Base-by-base conservation (phyloP, 2,797 vertebrate species). In the Pyrrhura leucotis region DNA sequence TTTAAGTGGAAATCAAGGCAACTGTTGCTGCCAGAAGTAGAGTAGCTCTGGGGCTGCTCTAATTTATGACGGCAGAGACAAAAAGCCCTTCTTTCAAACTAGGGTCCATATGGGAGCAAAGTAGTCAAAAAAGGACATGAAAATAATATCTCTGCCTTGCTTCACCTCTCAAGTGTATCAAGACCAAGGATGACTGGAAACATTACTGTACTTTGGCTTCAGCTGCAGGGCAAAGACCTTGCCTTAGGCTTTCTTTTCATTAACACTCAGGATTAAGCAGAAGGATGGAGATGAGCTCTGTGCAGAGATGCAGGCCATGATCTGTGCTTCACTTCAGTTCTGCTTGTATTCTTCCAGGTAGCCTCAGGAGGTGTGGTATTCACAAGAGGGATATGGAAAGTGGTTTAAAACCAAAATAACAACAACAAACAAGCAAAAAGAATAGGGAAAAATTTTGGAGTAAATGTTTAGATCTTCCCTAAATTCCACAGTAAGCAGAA, bases 371-470 rank as follows among this genome's bases (percentile, higher is more conserved):
- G 35, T 29, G 21, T 4, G 12, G 12, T 14, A 50, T 17, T 58
- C 58, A 58, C 21, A 54, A 48, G 14, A 61, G 37, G 13, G 18
- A 37, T 45, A 23, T 18, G 25, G 62, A 75, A 75, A 13, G 5
- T 58, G 16, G 11, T 53, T 86, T 81, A 28, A 68, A 84, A 91
- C 63, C 20, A 37, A 71, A 91, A 51, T 11, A 79, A 35, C 4
- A 56, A 40, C 4, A 81, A 26, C 20, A 56, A 73, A 31, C 7
- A n/a, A 50, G n/a, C 4, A 56, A 67, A 86, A n/a, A 22, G 33
- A 35, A 42, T 9, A 4, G 1, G 7, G 7, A 13, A 22, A 35
- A 51, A 45, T 2, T 2, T 39, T 77, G 20, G 2, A 44, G 7
- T 13, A 83, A 87, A 59, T 3, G 3, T 62, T 91, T 47, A 77